Conservation (phyloP, 2,113 vertebrate genomes). For the Pyxicephalus adspersus region DNA sequence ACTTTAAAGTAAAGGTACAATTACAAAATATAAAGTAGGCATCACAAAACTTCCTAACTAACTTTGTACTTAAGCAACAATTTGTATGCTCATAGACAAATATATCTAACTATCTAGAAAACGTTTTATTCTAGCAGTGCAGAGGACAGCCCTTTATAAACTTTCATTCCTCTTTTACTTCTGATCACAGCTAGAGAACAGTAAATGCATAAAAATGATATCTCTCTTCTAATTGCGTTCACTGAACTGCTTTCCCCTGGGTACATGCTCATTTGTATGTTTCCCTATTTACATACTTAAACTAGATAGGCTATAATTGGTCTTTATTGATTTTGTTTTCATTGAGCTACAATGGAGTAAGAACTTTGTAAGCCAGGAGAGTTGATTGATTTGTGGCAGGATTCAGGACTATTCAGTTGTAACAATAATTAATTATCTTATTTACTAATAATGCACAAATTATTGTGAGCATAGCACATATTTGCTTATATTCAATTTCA, state of each 20-base stretch:
- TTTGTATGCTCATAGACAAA: not conserved
- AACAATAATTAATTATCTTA: constrained; percentile 89
- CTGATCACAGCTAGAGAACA: constrained; percentile 72
- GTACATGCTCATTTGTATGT: constrained; percentile 58
- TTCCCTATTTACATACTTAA: constrained; percentile 85
- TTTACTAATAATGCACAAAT: constrained; percentile 77
- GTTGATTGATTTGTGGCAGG: constrained; percentile 90
- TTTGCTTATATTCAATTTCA: constrained; percentile 59
- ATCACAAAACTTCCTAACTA: too few relatives aligned
- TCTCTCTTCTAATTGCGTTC: constrained; percentile 46
- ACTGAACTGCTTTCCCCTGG: constrained; percentile 28
- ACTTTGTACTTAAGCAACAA: too few relatives aligned
- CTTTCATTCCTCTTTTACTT: constrained; percentile 19
- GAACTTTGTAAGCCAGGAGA: constrained; percentile 82
- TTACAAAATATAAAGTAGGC: too few relatives aligned
- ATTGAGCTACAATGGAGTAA: constrained; percentile 95
- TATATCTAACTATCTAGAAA: constrained; percentile 16
- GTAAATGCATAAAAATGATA: constrained; percentile 62
- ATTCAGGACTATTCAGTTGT: constrained; percentile 85
- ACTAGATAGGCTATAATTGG: constrained; percentile 89
- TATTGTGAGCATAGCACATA: constrained; percentile 61
- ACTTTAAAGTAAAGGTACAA: too few relatives aligned
- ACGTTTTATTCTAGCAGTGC: constrained; percentile 5
- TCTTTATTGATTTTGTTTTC: constrained; percentile 91
- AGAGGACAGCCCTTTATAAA: constrained; percentile 3